Base-by-base conservation (phyloP, 2,888 invertebrate species). In the Sphinx pinastri region DNA sequence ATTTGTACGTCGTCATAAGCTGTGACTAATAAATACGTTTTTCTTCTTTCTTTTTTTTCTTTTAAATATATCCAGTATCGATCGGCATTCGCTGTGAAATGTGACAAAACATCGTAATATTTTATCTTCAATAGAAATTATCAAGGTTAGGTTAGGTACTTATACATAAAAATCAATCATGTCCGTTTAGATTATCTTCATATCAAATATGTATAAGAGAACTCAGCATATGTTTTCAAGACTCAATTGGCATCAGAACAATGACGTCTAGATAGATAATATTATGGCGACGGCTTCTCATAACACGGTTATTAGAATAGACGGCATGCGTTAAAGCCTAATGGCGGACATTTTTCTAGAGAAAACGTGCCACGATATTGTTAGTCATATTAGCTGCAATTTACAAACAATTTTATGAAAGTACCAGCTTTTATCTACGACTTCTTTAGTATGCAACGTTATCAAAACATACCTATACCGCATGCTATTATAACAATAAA, bases 151-250 rank as follows among this genome's bases (percentile, higher is more conserved):
- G 13, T 19, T 6, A 54, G 14, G 55, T 19, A n/a, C n/a, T n/a
- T n/a, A 13, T 12, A 31, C 14, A n/a, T 51, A 16, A 52, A 69
- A 63, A 69, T 63, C 69, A 54, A 69, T 63, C 51, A 59, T 25
- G 38, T 63, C 14, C 45, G 10, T 31, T 19, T 16, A 16, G 25
- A 49, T 13, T 49, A 58, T 16, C 13, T 54, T 19, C 13, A 10
- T 60, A 54, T 54, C 16, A 45, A 63, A 69, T 63, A 69, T 69
- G 51, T 45, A 60, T 52, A 52, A 45, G 52, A 11, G 60, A 60
- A 52, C 38, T n/a, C 5, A 13, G 6, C 51, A 69, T 52, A 45
- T 69, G 69, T 13, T 16, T 59, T 25, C n/a, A n/a, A 59, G 57
- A 19, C 57, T 57, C n/a, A n/a, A n/a, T n/a, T 57, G 25, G 25